phyloP scores from a whole-genome alignment of 2,113 vertebrate species.

The Aphelocoma coerulescens region DNA sequence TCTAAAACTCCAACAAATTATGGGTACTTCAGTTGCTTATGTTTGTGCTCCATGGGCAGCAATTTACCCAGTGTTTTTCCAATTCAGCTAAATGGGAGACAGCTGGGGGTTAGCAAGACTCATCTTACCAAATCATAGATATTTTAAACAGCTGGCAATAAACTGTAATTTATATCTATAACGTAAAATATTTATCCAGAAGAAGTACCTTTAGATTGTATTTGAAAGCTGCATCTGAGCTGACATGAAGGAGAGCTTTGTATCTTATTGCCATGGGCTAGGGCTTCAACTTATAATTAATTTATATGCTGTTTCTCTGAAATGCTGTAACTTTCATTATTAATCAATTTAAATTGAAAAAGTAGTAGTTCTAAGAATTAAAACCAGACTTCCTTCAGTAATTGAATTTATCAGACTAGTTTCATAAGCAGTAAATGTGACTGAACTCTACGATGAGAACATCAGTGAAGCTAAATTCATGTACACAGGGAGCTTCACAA shows the following conservation, averaged over 20 bases:
- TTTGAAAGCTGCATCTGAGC: constrained; percentile 34
- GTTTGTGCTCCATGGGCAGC: constrained; percentile 54
- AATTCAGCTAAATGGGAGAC: constrained; percentile 60
- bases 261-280: constrained; percentile 47
- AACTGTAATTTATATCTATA: constrained; percentile 63
- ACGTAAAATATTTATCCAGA: constrained; percentile 57
- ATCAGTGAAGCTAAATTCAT: background rate
- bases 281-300: constrained; percentile 50
- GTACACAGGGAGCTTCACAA: background rate
- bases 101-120: constrained; percentile 58
- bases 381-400: constrained; percentile 56
- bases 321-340: constrained; percentile 56
- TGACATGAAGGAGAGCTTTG: constrained; percentile 52
- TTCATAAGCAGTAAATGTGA: background rate
- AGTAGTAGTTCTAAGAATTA: constrained; percentile 46
- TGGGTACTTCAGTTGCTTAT: constrained; percentile 54
- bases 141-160: constrained; percentile 63
- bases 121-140: constrained; percentile 65
- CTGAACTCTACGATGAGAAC: background rate
- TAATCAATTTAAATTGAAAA: constrained; percentile 57
- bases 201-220: constrained; percentile 47
- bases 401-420: constrained; percentile 28
- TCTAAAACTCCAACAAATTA: constrained; percentile 58
- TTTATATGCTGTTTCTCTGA: constrained; percentile 50
- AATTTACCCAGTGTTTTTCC: constrained; percentile 60